Evolutionary conservation across 1,140 invertebrate genomes (phyloP).

Genomic region (Heterodera schachtii): DNA sequence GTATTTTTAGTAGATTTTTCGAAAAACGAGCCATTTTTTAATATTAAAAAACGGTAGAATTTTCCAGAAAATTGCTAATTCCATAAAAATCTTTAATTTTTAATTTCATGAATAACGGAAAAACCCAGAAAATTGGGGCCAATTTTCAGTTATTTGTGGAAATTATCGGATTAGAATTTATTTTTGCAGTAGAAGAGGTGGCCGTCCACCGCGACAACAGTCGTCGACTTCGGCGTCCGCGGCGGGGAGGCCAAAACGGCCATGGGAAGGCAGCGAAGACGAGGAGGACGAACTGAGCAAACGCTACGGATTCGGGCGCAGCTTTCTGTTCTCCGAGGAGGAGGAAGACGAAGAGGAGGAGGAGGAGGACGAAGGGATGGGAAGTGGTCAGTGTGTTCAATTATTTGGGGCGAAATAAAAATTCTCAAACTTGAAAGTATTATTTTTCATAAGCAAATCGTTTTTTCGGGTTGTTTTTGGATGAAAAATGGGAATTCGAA

Average conservation of each 20-base stretch:
- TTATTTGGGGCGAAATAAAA: background rate
- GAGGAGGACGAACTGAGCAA: constrained; percentile 12
- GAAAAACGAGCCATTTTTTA: too few species aligned
- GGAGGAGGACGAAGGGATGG: background rate
- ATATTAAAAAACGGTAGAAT: too few species aligned
- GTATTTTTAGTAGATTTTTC: too few species aligned
- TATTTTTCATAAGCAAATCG: too few species aligned
- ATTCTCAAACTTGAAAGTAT: too few species aligned
- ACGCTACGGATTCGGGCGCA: background rate
- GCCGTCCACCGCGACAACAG: background rate
- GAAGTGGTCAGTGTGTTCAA: background rate
- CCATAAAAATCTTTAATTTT: too few species aligned
- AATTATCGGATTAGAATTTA: background rate
- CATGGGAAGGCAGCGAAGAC: constrained; percentile 40
- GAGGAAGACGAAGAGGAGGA: constrained; percentile 31
- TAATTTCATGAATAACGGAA: too few species aligned
- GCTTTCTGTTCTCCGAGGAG: constrained; percentile 14
- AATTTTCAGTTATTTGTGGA: too few species aligned
- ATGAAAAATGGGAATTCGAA: too few species aligned
- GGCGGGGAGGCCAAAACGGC: constrained; percentile 17
- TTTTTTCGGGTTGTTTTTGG: too few species aligned
- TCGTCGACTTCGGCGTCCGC: background rate
- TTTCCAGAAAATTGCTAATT: too few species aligned
- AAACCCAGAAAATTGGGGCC: too few species aligned
- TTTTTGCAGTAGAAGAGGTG: background rate